Base-by-base conservation (phyloP, 1,140 invertebrate genomes). In the Eumeta japonica region DNA sequence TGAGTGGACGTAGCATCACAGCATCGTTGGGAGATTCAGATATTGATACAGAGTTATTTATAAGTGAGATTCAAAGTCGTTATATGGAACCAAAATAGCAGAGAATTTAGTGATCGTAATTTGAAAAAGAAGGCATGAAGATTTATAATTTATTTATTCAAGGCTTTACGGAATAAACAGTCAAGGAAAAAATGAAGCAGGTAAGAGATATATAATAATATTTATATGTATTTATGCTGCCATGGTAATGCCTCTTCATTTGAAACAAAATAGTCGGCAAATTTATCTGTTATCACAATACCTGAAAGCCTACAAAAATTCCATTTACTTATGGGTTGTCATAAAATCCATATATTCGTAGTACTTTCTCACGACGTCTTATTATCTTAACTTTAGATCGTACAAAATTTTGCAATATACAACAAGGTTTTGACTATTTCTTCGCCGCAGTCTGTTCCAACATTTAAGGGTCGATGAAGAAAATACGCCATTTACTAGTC, bases 161-260 rank as follows among this genome's bases (percentile, higher is more conserved):
- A 15, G n/a, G 30, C 10, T 32, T 32, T 32, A n/a, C 30, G 30
- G 30, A 32, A 13, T 16, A 32, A 32, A 32, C 12, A 15, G 15
- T 13, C 30, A 32, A 32, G 30, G 30, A 32, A 32, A 32, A 32
- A 32, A 32, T 32, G 30, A 32, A 32, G 30, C 30, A 32, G 30
- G 30, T 32, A 32, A 32, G 13, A 32, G 30, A 32, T 16, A n/a
- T n/a, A 32, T 16, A 32, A 32, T 16, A 11, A 16, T 32, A 32
- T 32, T 32, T 32, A 32, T 32, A 15, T 32, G 30, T 32, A 32
- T n/a, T 32, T 32, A 13, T 32, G 10, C 13, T 32, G 30, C 30
- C 30, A 32, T 32, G 30, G 30, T 32, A 16, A 32, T 32, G 11
- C 30, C 30, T 16, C 30, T 32, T 32, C 30, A 32, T 32, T 32